A percentile compares a stretch with the other conserved stretches of the same genome.
phyloP scores from a whole-genome alignment of 1,140 invertebrate species.

The Euglossa dilemma region DNA sequence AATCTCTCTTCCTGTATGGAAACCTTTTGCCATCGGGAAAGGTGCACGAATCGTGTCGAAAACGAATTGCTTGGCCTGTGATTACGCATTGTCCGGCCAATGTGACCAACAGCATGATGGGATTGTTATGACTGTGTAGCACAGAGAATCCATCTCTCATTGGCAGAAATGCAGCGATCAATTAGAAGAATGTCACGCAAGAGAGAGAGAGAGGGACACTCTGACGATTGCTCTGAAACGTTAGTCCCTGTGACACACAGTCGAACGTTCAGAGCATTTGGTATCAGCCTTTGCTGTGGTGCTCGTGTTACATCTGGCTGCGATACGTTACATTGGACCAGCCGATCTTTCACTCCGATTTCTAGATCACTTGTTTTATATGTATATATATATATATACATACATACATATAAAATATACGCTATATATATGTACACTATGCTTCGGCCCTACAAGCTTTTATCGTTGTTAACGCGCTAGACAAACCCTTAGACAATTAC shows the following conservation, averaged over 20 bases:
- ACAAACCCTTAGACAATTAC: slow-evolving; percentile 61
- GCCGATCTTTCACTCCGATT: slow-evolving; percentile 47
- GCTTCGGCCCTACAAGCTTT: slow-evolving; percentile 43
- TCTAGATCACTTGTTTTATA: not conserved
- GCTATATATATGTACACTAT: not conserved
- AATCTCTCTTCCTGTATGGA: slow-evolving; percentile 14
- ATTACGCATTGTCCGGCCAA: slow-evolving; percentile 7
- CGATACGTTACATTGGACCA: slow-evolving; percentile 67
- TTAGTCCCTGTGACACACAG: slow-evolving; percentile 47
- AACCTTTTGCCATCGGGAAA: not conserved
- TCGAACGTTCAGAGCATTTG: slow-evolving; percentile 35
- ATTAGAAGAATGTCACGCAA: not conserved
- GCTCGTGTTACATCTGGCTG: slow-evolving; percentile 51
- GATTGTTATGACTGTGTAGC: slow-evolving; percentile 41
- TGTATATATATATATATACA: no score
- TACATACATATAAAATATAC: not conserved
- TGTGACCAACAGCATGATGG: not conserved
- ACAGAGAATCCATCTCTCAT: slow-evolving; percentile 51
- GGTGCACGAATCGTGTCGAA: not conserved
- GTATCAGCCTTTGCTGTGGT: slow-evolving; percentile 26
- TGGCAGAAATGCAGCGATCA: slow-evolving; percentile 28
- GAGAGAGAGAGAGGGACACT: not conserved
- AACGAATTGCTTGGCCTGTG: slow-evolving; percentile 17
- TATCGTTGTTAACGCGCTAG: not conserved
- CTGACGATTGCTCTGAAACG: slow-evolving; percentile 27